Percentiles rank a stretch among this genome's conserved stretches.
Conservation (phyloP, 2,113 vertebrate genomes). For the Pardalotus punctatus region DNA sequence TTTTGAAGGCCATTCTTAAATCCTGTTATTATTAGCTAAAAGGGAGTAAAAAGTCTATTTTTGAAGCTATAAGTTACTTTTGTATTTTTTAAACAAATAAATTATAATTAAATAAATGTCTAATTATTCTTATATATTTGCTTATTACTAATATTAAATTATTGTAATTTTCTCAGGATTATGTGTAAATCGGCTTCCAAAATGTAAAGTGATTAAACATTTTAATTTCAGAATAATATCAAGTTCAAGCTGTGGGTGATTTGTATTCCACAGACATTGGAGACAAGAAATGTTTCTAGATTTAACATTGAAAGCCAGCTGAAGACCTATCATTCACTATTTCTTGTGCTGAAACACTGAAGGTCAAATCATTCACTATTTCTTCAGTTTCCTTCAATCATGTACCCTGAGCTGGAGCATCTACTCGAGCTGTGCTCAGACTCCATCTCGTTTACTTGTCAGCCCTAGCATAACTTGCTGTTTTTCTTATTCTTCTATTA, state of each 20-base stretch:
- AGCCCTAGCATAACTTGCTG: background rate
- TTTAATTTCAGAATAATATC: background rate
- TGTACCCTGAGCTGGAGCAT: background rate
- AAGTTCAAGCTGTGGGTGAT: background rate
- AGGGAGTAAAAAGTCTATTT: background rate
- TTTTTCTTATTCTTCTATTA: background rate
- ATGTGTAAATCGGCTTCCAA: background rate
- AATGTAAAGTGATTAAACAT: background rate
- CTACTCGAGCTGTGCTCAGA: background rate
- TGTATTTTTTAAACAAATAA: constrained; percentile 17
- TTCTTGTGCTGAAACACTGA: background rate
- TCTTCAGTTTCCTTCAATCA: background rate
- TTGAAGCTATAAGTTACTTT: background rate
- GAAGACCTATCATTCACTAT: background rate
- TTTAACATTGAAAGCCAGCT: background rate
- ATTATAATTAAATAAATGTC: background rate
- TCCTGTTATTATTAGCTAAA: background rate
- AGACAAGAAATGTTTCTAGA: background rate
- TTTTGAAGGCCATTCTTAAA: background rate
- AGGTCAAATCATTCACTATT: background rate
- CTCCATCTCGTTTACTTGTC: background rate
- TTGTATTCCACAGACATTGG: background rate
- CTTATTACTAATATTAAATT: background rate
- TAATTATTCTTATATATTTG: background rate
- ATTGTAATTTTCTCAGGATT: background rate